Base-by-base conservation (phyloP, 1,140 invertebrate genomes). In the Drosophila tsacasi region DNA sequence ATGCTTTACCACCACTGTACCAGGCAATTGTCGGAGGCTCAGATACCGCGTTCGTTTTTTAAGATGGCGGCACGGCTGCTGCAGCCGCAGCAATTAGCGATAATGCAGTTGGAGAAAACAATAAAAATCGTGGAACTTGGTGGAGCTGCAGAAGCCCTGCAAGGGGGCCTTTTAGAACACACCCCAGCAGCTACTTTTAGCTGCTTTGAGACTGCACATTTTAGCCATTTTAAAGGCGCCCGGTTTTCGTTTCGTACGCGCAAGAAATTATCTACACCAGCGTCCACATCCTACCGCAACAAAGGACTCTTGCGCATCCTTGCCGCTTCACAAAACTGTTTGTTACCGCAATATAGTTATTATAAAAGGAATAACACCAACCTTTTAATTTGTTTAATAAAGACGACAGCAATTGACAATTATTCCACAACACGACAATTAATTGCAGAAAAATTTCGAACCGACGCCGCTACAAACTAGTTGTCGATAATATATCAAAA, bases 31-130 rank as follows among this genome's bases (percentile, higher is more conserved):
- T 72, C 32, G 25, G 77, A 87, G 84, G 84, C 84, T 84, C 78
- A 85, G 73, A 77, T 67, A 74, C 62, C 68, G 83, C 65, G 75
- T 74, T 86, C 42, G 62, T 83, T 81, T 87, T 77, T 83, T 62
- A 89, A 87, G 84, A 87, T 87, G 84, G 84, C 84, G 84, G 77
- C 82, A 37, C 84, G 82, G 58, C 79, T 32, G 78, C 75, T 81
- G 85, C 77, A 77, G 72, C 54, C 32, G 40, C 68, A 59, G 50
- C 71, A 75, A 75, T 64, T 75, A 44, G 21, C 35, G 15, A 42
- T 32, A 63, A 47, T 52, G 30, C 30, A 47, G 62, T 63, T 64
- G 32, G n/a, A 50, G 27, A 65, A 52, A 39, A 50, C 47, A 44
- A 69, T 42, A 40, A 35, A 64, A 27, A 19, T 44, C 7, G 19